phyloP scores from a whole-genome alignment of 2,797 vertebrate genomes.

The Microcaecilia unicolor region DNA sequence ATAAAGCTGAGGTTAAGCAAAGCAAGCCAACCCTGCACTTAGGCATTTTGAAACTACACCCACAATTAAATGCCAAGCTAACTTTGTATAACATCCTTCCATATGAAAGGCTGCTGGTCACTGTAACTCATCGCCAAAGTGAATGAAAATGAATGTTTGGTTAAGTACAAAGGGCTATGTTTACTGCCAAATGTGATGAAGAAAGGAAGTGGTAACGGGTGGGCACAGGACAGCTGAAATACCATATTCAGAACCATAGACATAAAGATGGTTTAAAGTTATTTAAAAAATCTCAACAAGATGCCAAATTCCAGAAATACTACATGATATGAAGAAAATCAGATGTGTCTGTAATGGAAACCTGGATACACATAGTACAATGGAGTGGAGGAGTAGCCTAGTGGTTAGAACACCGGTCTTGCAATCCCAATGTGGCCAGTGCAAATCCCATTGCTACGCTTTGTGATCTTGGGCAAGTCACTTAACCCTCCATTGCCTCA shows the following conservation, averaged over 20 bases:
- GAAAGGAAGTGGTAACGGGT: constrained; percentile 36
- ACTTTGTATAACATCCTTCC: constrained; percentile 17
- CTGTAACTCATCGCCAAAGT: constrained; percentile 32
- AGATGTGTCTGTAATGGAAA: no score
- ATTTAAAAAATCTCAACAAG: constrained; percentile 16
- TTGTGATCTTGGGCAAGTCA: no score
- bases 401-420: no score
- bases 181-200: constrained; percentile 22
- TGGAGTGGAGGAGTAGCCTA: no score
- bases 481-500: no score
- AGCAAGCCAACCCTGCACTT: constrained; percentile 27
- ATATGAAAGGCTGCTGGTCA: constrained; percentile 27
- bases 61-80: constrained; percentile 43
- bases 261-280: constrained; percentile 13
- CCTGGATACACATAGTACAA: no score
- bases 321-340: not conserved
- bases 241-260: constrained; percentile 22
- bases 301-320: not conserved
- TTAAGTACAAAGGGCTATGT: constrained; percentile 36
- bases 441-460: no score
- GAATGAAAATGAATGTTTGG: constrained; percentile 40
- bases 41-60: constrained; percentile 28
- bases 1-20: constrained; percentile 31
- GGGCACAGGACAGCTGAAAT: constrained; percentile 28
- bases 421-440: no score